Evolutionary conservation across 1,140 invertebrate species (phyloP).

Genomic region (Oryzaephilus surinamensis): DNA sequence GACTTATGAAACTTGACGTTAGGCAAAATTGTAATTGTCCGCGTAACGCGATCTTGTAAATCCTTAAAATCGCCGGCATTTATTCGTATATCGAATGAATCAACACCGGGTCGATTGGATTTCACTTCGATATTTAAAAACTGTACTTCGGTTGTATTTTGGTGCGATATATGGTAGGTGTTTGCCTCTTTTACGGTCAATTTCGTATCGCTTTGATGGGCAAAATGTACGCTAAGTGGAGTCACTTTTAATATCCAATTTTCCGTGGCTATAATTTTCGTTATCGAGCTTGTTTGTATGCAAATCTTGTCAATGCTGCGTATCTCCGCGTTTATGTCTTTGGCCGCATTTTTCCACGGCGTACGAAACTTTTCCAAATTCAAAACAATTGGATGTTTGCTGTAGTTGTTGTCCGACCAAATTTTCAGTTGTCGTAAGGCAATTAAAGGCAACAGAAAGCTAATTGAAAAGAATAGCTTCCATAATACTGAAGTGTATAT

Average conservation of each 20-base stretch:
- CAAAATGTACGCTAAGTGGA: constrained; percentile 61
- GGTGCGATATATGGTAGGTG: constrained; percentile 54
- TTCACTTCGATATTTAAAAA: constrained; percentile 74
- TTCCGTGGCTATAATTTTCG: constrained; percentile 65
- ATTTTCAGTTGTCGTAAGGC: constrained; percentile 39
- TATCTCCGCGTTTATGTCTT: constrained; percentile 68
- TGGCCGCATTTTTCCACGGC: constrained; percentile 57
- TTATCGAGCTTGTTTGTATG: constrained; percentile 56
- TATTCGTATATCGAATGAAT: constrained; percentile 57
- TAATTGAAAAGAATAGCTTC: constrained; percentile 17
- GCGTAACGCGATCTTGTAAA: constrained; percentile 62
- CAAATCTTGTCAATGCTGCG: constrained; percentile 63
- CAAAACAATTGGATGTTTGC: constrained; percentile 62
- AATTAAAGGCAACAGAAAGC: constrained; percentile 34
- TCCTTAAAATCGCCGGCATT: constrained; percentile 70
- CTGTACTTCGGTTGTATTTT: constrained; percentile 55
- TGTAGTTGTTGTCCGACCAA: constrained; percentile 60
- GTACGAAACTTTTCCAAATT: constrained; percentile 53
- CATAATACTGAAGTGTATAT: constrained; percentile 23
- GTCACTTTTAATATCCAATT: constrained; percentile 83
- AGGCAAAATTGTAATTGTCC: constrained; percentile 61
- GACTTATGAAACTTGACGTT: constrained; percentile 71
- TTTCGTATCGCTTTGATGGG: constrained; percentile 67
- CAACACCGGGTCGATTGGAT: constrained; percentile 43
- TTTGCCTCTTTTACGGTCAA: constrained; percentile 64